Evolutionary conservation across 2,113 vertebrate species (phyloP), one percentile per base, ranked within the genome.

Genomic region (Phoxinus phoxinus): DNA sequence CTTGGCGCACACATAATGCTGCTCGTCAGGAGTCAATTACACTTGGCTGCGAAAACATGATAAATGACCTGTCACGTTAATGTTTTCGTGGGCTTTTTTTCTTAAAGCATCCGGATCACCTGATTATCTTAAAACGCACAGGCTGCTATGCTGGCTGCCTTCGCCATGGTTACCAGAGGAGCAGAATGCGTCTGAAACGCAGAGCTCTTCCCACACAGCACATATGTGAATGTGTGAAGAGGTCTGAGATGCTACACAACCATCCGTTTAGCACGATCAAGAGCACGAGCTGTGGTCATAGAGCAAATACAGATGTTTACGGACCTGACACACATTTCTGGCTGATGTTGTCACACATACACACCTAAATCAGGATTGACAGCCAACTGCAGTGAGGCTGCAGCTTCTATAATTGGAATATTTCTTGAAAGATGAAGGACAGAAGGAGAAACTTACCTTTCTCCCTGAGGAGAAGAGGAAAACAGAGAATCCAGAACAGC

Each of bases 101-200:
- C 81, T 86, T 65, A 53, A 86, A 88, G 85, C 87, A 90, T 86
- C 86, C 85, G 46, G 75, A 61, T 88, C 77, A 91, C 86, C 86
- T 58, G 81, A 71, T 85, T 67, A 37, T 69, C 88, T 86, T 74
- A 87, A 84, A 89, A 44, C 10, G 80, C 83, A 48, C 85, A 87
- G 58, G 83, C 89, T 81, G 86, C 90, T 92, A 89, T 88, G 61
- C 88, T 56, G 85, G 87, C 90, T 87, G 89, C 90, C 89, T 91
- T 92, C 84, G 86, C 93, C 91, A 92, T 93, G 93, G 93, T 90
- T 90, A 93, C 92, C 88, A 90, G 88, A 71, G 25, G 74, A 73
- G 77, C 72, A 35, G 71, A 83, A 71, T 71, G 65, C 7, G 12
- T 72, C 61, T 83, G 27, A 15, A 84, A 63, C n/a, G n/a, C 59